phyloP scores from a whole-genome alignment of 1,140 invertebrate genomes.

The Odontomachus brunneus region DNA sequence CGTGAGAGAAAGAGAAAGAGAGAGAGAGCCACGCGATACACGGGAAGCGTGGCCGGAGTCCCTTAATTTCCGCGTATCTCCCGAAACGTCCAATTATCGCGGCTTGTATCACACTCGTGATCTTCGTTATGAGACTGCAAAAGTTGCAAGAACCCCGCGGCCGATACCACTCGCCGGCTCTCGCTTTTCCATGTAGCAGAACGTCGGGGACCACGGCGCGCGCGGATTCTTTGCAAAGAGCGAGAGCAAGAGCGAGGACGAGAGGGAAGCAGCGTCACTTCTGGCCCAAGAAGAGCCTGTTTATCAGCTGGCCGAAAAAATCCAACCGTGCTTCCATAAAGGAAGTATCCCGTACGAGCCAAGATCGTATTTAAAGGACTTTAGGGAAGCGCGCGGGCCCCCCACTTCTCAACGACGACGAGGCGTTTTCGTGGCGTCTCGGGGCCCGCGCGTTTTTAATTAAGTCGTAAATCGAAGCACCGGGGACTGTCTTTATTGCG shows the following conservation, averaged over 20 bases:
- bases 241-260: neutral
- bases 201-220: neutral
- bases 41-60: neutral
- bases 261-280: slow-evolving; percentile 18
- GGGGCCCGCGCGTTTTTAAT: slow-evolving; percentile 77
- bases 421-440: slow-evolving; percentile 69
- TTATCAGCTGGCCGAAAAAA: slow-evolving; percentile 57
- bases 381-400: slow-evolving; percentile 70
- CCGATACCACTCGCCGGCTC: no score
- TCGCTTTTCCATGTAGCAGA: neutral
- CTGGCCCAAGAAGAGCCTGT: slow-evolving; percentile 36
- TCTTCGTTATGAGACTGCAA: neutral
- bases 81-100: slow-evolving; percentile 34
- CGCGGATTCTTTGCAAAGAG: slow-evolving; percentile 16
- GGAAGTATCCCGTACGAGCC: slow-evolving; percentile 53
- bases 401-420: slow-evolving; percentile 56
- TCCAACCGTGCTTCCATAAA: slow-evolving; percentile 69
- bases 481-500: slow-evolving; percentile 73
- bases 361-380: slow-evolving; percentile 78
- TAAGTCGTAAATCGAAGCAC: slow-evolving; percentile 79
- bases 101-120: neutral
- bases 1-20: no score
- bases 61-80: slow-evolving; percentile 21
- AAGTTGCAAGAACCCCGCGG: slow-evolving; percentile 14
- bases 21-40: neutral